Evolutionary conservation across 2,797 vertebrate species (phyloP), one percentile per base, ranked within the genome.

Genomic region (Leptodactylus fallax): DNA sequence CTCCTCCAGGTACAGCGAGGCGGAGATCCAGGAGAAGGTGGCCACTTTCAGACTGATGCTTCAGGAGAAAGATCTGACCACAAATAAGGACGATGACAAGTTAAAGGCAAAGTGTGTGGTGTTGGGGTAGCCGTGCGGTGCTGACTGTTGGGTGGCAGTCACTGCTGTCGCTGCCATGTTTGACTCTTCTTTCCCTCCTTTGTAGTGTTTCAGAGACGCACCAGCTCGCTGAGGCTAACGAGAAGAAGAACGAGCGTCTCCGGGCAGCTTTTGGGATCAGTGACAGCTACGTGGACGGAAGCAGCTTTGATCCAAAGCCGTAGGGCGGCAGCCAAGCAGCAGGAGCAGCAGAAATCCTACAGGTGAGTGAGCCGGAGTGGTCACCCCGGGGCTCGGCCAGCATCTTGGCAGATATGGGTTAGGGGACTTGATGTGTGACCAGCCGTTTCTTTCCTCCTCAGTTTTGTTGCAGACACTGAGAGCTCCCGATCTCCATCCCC

Each of bases 1-100:
- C 11, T 19, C 11, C 67, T 16, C 6, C 91, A 98, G 97, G 90
- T 98, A 98, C 91, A 96, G 96, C 14, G 96, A 94, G 47, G 96
- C 96, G 87, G 97, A 98, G 92, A 98, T 98, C 12, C 97, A 97
- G 79, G 97, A 98, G 92, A 98, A 98, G 90, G 97, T 98, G 89
- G 97, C 95, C 92, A 98, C 96, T 84, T 98, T 98, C 92, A 95
- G 97, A 49, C 94, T 97, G 94, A 97, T 98, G 97, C 94, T 98
- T 72, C 95, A 97, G 93, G 97, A 97, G 93, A 96, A 97, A 90
- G 90, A 97, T 91, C 96, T 97, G 92, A 96, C 96, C 1, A 87
- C 94, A 61, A 92, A 94, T 0, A 94, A 94, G 88, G 94, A 94
- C 27, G 89, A 92, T 88, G 67, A 95, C 83, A 80, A 90, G 92